Evolutionary conservation across 1,140 invertebrate species (phyloP), one percentile per base, ranked within the genome.

Genomic region (Paralvinella palmiformis): DNA sequence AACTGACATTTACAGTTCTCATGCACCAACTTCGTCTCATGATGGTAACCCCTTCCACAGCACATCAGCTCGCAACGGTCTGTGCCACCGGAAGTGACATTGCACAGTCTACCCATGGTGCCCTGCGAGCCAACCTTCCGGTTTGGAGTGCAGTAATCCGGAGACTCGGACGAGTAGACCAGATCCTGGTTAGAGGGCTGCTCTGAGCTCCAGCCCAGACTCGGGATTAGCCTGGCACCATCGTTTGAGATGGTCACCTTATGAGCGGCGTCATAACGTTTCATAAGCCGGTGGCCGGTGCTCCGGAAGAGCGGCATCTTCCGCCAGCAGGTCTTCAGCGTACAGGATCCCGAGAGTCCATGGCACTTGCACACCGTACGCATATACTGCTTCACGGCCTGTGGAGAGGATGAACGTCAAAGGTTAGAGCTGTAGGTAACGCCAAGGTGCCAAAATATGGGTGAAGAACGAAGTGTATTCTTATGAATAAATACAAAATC

Each of bases 321-420:
- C 76, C 88, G 88, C 94, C 94, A 97, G 78, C 95, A 98, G 3
- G 94, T 97, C 77, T 91, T 89, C 80, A 96, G 85, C 4, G 91
- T 91, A 76, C 94, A 98, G 56, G 92, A 94, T 1, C 94, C 94
- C 45, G 92, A 95, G 37, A 98, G 91, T 3, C 94, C 94, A 77
- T 97, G 94, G 76, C 95, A 97, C 81, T 95, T 96, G 83, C 94
- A 96, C 2, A 88, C 91, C 5, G 94, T 89, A 69, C 88, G 86
- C 1, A 91, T 89, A 75, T 89, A 60, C 29, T 52, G 32, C 70
- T 94, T 90, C 33, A 95, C 90, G 3, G 92, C 90, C 91, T 95
- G 81, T 44, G 82, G 84, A 72, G 65, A 75, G 69, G 75, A 62
- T 55, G 37, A 3, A 22, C 5, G 48, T 52, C 20, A 20, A n/a